phyloP scores from a whole-genome alignment of 2,113 vertebrate species.

The Symphodus melops region DNA sequence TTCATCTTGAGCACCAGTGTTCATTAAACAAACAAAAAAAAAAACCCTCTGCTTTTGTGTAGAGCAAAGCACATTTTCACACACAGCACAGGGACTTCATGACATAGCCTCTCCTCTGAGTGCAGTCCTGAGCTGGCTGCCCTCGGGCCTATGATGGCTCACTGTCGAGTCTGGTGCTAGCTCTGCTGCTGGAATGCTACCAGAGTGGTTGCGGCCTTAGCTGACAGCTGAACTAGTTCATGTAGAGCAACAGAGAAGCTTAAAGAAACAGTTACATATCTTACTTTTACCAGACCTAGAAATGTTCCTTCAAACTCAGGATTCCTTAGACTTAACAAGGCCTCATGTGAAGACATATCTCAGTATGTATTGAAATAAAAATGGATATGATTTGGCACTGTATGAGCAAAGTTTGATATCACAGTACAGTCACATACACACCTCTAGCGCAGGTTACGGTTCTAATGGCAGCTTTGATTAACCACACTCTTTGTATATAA shows the following conservation, averaged over 20 bases:
- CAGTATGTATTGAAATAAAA: too few species aligned
- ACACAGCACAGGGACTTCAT: not conserved
- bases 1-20: not conserved
- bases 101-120: not conserved
- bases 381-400: too few species aligned
- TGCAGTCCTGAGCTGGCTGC: not conserved
- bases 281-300: not conserved
- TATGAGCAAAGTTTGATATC: too few species aligned
- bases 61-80: not conserved
- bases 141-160: not conserved
- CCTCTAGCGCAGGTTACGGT: too few species aligned
- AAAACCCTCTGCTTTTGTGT: not conserved
- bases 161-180: not conserved
- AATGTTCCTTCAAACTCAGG: too few species aligned
- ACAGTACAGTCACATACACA: not conserved
- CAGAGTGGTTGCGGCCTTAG: conserved; percentile 28
- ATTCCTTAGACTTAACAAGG: not conserved
- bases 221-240: conserved; percentile 26
- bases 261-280: conserved; percentile 5
- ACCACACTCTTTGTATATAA: not conserved
- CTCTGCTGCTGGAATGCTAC: conserved; percentile 48
- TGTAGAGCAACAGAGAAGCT: not conserved
- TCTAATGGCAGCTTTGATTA: not conserved
- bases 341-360: not conserved
- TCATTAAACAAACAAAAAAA: not conserved